A percentile compares a stretch with the other conserved stretches of the same genome.
phyloP scores from a whole-genome alignment of 2,113 vertebrate species.

The Vulpes ferrilata region DNA sequence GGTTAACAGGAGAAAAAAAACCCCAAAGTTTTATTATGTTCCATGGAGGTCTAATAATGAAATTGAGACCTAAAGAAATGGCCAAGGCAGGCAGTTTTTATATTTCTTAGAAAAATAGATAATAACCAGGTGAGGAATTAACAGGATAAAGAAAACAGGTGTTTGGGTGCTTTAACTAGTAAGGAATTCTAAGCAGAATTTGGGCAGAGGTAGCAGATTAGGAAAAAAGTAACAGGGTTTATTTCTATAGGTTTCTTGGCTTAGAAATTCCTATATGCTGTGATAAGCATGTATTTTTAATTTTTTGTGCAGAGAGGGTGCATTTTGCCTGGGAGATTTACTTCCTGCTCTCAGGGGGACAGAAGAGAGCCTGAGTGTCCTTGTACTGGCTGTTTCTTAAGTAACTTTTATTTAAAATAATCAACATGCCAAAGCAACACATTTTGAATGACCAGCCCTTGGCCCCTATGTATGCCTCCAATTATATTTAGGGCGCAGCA shows the following conservation, averaged over 20 bases:
- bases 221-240: not conserved
- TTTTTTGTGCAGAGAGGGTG: too few relatives aligned
- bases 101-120: not conserved
- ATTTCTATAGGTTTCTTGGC: not conserved
- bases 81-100: not conserved
- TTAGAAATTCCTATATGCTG: not conserved
- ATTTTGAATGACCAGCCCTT: not conserved
- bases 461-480: fast-evolving
- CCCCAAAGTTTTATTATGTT: not conserved
- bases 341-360: not conserved
- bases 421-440: not conserved
- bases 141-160: not conserved
- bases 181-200: not conserved
- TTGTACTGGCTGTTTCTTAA: not conserved
- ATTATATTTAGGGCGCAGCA: not conserved
- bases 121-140: not conserved
- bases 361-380: not conserved
- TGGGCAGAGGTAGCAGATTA: not conserved
- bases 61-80: not conserved
- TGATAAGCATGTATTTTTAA: not conserved
- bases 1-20: not conserved
- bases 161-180: not conserved
- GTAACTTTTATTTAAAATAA: not conserved
- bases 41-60: not conserved
- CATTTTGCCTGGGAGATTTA: not conserved